These are phyloP conservation scores for Rhagoletis zephyria DNA, from an alignment of 1,140 invertebrate species.

Conservation along the genomic window DNA sequence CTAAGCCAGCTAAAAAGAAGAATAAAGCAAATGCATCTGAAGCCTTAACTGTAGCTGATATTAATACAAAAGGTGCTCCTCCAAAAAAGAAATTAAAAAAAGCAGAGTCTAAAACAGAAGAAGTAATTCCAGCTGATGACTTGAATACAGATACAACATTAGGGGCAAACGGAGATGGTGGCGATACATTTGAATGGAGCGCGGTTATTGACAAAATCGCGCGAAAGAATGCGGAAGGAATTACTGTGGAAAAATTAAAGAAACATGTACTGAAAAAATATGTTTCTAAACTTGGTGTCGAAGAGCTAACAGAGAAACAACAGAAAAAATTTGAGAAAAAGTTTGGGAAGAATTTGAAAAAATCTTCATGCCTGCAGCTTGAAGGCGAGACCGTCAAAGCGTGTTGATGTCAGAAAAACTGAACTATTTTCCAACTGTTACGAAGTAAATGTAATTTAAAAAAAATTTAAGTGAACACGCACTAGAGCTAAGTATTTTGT, in stretches of 20 bases:
- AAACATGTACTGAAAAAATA: slow-evolving; percentile 77
- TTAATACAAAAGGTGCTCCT: slow-evolving; percentile 61
- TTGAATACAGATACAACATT: slow-evolving; percentile 31
- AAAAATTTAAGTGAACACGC: not conserved
- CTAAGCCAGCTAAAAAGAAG: slow-evolving; percentile 53
- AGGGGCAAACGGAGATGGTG: slow-evolving; percentile 54
- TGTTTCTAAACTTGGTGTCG: slow-evolving; percentile 69
- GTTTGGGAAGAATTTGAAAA: slow-evolving; percentile 67
- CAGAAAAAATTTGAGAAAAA: slow-evolving; percentile 68
- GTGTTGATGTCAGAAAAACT: slow-evolving; percentile 3
- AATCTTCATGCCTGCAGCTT: slow-evolving; percentile 60
- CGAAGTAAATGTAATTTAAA: not conserved
- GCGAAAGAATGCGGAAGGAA: slow-evolving; percentile 62
- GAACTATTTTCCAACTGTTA: not conserved
- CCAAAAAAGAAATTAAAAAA: slow-evolving; percentile 58
- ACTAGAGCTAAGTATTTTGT: not conserved
- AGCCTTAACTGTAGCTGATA: slow-evolving; percentile 58
- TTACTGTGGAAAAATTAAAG: slow-evolving; percentile 72
- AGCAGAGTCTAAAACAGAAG: slow-evolving; percentile 34
- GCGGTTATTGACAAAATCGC: slow-evolving; percentile 50
- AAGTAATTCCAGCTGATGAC: not conserved
- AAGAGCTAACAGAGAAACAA: slow-evolving; percentile 66
- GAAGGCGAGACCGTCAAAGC: slow-evolving; percentile 65
- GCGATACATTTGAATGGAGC: slow-evolving; percentile 63
- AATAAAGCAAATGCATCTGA: slow-evolving; percentile 57